phyloP scores from a whole-genome alignment of 2,113 vertebrate species.

The Misgurnus anguillicaudatus region DNA sequence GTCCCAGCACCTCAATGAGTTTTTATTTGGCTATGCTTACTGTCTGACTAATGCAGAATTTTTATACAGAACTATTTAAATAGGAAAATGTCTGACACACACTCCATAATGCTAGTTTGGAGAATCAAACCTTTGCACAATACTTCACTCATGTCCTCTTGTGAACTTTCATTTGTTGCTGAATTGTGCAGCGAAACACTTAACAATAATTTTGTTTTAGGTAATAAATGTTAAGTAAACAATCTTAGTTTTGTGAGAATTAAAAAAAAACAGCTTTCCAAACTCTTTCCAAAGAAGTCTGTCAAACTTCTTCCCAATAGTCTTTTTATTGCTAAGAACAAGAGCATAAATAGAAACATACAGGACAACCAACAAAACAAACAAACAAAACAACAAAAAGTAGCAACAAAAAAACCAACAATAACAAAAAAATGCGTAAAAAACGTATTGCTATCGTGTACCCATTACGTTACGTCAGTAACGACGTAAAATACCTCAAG shows the following conservation, averaged over 20 bases:
- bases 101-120: too few species aligned
- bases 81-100: background rate
- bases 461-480: constrained; percentile 28
- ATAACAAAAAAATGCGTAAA: background rate
- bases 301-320: too few species aligned
- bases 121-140: background rate
- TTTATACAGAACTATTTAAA: background rate
- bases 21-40: background rate
- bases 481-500: constrained; percentile 41
- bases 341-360: too few species aligned
- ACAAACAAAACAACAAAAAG: too few species aligned
- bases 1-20: constrained; percentile 16
- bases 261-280: too few species aligned
- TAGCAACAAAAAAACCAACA: too few species aligned
- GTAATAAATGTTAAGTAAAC: background rate
- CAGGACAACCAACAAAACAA: too few species aligned
- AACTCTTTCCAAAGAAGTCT: too few species aligned
- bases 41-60: background rate
- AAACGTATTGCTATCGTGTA: constrained; percentile 9
- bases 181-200: background rate
- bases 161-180: background rate
- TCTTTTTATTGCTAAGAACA: too few species aligned
- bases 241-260: too few species aligned
- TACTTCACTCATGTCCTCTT: background rate
- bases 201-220: background rate